A percentile compares a stretch with the other conserved stretches of the same genome.
These are phyloP conservation scores for Drosophila kokeensis DNA, from an alignment of 2,888 invertebrate genomes.

Conservation along the genomic window DNA sequence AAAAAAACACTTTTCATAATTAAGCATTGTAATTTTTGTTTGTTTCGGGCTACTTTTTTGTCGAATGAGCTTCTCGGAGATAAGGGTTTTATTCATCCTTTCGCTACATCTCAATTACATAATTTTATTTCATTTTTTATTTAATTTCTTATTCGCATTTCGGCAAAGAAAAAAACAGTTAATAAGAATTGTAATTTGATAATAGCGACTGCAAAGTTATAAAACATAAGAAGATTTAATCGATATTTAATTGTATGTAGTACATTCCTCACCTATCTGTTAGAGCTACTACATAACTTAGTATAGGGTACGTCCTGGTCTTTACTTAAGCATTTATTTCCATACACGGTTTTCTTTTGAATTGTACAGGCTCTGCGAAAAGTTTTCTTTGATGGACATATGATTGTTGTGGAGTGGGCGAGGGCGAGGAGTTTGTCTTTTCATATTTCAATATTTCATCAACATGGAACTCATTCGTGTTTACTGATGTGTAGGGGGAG, in stretches of 20 bases:
- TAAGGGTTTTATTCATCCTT: conserved; percentile 37
- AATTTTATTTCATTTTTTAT: conserved; percentile 1
- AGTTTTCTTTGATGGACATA: conserved; percentile 61
- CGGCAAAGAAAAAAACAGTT: background rate
- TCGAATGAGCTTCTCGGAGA: conserved; percentile 11
- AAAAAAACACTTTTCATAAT: conserved; percentile 78
- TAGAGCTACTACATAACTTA: background rate
- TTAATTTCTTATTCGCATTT: background rate
- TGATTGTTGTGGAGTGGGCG: conserved; percentile 58
- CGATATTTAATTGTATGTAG: background rate
- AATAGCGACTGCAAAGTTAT: background rate
- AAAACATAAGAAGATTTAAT: background rate
- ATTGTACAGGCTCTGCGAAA: conserved; percentile 34
- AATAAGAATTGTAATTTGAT: background rate
- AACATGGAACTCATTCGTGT: conserved; percentile 55
- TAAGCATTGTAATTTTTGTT: conserved; percentile 79
- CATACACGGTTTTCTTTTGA: conserved; percentile 4
- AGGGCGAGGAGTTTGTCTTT: conserved; percentile 37
- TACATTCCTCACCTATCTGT: background rate
- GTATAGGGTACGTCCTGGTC: conserved; percentile 31
- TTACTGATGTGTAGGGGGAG: conserved; percentile 35
- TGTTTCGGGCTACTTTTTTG: conserved; percentile 52
- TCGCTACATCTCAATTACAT: conserved; percentile 42
- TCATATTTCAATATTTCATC: conserved; percentile 69
- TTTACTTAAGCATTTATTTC: too few species aligned